A percentile compares a stretch with the other conserved stretches of the same genome.
Conservation (phyloP, 2,113 vertebrate genomes). For the Desmodus rotundus region DNA sequence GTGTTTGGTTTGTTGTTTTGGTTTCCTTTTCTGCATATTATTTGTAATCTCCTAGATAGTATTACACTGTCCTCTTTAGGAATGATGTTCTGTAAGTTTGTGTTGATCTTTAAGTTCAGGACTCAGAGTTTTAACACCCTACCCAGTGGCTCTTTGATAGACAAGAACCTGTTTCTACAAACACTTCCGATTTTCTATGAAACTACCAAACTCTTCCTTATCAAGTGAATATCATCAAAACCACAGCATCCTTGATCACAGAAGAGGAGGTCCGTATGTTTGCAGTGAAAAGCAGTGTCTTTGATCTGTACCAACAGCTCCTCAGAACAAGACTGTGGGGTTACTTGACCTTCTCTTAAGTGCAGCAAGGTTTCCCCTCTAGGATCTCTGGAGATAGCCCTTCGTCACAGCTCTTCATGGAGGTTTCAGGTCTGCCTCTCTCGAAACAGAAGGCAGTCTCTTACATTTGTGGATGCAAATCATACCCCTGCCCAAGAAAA, state of each 20-base stretch:
- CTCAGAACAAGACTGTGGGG: background rate
- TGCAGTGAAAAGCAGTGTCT: slow-evolving; percentile 53
- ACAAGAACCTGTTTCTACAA: slow-evolving; percentile 56
- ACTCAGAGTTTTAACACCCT: slow-evolving; percentile 38
- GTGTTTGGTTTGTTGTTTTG: background rate
- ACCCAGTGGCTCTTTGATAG: slow-evolving; percentile 29
- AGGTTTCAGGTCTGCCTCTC: background rate
- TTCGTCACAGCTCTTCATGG: background rate
- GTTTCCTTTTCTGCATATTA: background rate
- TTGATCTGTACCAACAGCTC: slow-evolving; percentile 48
- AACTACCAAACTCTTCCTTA: slow-evolving; percentile 63
- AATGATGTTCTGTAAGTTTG: background rate
- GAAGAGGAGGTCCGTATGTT: slow-evolving; percentile 40
- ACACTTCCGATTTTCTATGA: slow-evolving; percentile 75
- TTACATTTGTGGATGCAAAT: background rate
- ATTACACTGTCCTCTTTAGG: background rate
- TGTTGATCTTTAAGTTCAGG: slow-evolving; percentile 22
- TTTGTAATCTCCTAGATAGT: background rate
- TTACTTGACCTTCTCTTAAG: slow-evolving; percentile 25
- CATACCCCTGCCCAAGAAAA: background rate
- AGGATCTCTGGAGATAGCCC: background rate
- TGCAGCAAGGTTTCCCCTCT: slow-evolving; percentile 25
- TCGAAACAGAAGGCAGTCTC: background rate
- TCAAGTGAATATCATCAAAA: slow-evolving; percentile 70
- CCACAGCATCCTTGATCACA: slow-evolving; percentile 72